Conservation (phyloP, 1,140 invertebrate genomes). For the Lepidostoma basale region DNA sequence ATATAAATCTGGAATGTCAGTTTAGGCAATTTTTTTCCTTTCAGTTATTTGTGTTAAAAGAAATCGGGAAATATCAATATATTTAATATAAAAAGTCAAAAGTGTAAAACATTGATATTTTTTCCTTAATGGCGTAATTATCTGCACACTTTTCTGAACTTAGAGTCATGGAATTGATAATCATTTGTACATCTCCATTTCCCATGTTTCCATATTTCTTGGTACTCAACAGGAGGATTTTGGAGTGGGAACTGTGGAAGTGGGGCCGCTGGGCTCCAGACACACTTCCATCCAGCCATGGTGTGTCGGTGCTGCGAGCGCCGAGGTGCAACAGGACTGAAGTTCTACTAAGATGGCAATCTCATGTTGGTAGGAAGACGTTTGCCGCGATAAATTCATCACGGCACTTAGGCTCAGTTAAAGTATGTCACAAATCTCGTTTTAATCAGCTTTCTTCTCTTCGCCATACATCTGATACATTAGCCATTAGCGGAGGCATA, state of each 20-base stretch:
- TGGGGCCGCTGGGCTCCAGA: conserved; percentile 42
- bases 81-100: too few species aligned
- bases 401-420: conserved; percentile 51
- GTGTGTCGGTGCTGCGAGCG: conserved; percentile 37
- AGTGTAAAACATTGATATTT: background rate
- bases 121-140: too few species aligned
- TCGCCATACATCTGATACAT: too few species aligned
- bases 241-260: conserved; percentile 48
- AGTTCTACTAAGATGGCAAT: conserved; percentile 52
- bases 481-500: too few species aligned
- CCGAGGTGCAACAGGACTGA: background rate
- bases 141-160: too few species aligned
- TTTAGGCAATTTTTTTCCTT: background rate
- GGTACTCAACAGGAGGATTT: conserved; percentile 49
- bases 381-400: conserved; percentile 52
- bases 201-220: conserved; percentile 63
- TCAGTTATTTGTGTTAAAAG: background rate
- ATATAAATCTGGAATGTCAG: background rate
- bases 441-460: too few species aligned
- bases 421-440: too few species aligned
- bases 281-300: conserved; percentile 51
- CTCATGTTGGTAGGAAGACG: conserved; percentile 59
- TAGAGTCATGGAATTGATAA: too few species aligned
- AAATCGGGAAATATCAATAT: background rate
- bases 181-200: conserved; percentile 60